Percentiles rank a stretch among this genome's conserved stretches.
Conservation (phyloP, 1,140 invertebrate genomes). For the Aphis craccivora region DNA sequence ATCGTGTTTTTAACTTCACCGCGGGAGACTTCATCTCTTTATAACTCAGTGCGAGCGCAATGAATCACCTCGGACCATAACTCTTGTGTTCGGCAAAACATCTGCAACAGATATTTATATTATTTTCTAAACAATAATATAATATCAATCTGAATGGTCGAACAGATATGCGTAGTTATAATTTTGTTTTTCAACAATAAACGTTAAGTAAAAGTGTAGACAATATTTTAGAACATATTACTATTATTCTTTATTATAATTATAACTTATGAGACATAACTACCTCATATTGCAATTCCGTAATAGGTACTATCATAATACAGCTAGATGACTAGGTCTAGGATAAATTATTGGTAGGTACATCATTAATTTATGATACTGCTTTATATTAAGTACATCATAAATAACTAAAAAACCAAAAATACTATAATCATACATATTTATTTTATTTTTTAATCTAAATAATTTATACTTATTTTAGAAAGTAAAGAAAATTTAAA, state of each 20-base stretch:
- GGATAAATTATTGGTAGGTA: background rate
- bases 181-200: background rate
- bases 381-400: background rate
- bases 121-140: conserved; percentile 17
- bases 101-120: conserved; percentile 36
- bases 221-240: background rate
- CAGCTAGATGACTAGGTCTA: background rate
- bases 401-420: background rate
- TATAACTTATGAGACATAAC: background rate
- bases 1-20: conserved; percentile 51
- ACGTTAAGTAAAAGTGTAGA: background rate
- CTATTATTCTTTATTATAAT: background rate
- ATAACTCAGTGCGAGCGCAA: background rate
- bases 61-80: background rate
- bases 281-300: background rate
- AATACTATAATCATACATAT: background rate
- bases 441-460: background rate
- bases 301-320: background rate
- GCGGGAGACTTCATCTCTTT: conserved; percentile 42
- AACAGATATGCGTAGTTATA: background rate
- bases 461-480: conserved; percentile 7
- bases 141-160: background rate
- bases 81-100: background rate
- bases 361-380: background rate
- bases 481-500: conserved; percentile 24